Evolutionary conservation across 2,797 vertebrate species (phyloP).

Genomic region (Ptychobarbus kaznakovi): DNA sequence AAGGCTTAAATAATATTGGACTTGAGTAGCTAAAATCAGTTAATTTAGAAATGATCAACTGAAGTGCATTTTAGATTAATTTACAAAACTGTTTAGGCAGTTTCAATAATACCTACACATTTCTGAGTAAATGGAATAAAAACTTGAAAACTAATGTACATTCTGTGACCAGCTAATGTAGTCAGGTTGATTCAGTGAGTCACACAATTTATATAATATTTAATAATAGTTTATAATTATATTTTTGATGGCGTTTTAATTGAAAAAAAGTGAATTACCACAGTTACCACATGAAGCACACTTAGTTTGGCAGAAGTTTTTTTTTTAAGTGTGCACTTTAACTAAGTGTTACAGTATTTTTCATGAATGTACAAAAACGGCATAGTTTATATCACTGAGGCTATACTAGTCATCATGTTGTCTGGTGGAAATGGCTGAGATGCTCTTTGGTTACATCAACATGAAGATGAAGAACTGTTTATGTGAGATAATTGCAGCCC

Average conservation of each 20-base stretch:
- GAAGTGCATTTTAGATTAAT: background rate
- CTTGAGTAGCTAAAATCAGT: background rate
- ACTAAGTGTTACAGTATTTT: background rate
- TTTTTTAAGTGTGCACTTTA: background rate
- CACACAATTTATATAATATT: background rate
- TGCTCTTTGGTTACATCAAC: conserved; percentile 46
- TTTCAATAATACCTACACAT: background rate
- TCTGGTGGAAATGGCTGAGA: conserved; percentile 7
- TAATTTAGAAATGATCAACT: background rate
- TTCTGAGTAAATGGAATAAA: background rate
- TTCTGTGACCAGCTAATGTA: background rate
- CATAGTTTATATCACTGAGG: background rate
- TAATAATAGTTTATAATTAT: background rate
- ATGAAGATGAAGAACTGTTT: conserved; percentile 65
- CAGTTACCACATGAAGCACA: background rate
- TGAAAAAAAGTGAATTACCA: background rate
- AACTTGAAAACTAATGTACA: background rate
- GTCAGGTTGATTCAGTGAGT: background rate
- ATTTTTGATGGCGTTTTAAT: background rate
- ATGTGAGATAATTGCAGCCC: conserved; percentile 65
- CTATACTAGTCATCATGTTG: background rate
- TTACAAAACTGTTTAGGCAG: no score
- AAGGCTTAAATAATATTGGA: background rate
- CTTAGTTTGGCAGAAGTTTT: background rate
- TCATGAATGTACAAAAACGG: background rate